Base-by-base conservation (phyloP, 2,888 invertebrate genomes). In the Drepanosiphum platanoidis region DNA sequence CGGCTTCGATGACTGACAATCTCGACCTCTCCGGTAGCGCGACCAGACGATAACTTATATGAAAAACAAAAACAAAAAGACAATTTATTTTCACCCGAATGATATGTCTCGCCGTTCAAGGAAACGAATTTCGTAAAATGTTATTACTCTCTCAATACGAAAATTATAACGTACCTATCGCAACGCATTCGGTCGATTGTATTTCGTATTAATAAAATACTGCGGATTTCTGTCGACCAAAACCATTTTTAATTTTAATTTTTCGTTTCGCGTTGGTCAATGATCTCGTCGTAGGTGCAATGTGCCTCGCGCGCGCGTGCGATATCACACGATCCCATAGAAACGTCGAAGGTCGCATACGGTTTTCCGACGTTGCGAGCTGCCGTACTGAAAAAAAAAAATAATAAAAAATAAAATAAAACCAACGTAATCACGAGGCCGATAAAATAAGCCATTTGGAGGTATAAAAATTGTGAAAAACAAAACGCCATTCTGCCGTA, bases 221-320 rank as follows among this genome's bases (percentile, higher is more conserved):
- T n/a, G n/a, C n/a, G n/a, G n/a, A n/a, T 78, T 78, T 32, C 22
- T 46, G 42, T 39, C 39, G 36, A 46, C 66, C n/a, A n/a, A 79
- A 79, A 36, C 64, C 18, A 42, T 78, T 42, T 71, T 27, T 30
- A 5, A 39, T 13, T 46, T 75, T 34, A 13, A 22, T 36, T 58
- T 58, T 58, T 34, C n/a, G n/a, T n/a, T 52, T 36, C 36, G 1
- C 70, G 70, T 70, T 70, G 80, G 80, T 80, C 80, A 80, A 80
- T 80, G 80, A 80, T 80, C 80, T 80, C 52, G 70, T 81, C 58
- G n/a, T n/a, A n/a, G n/a, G n/a, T n/a, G n/a, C n/a, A n/a, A n/a
- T 36, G 0, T 11, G 34, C 42, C 42, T n/a, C n/a, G 46, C 64
- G 68, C 68, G 15, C 46, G 68, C n/a, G 79, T 68, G 42, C 39